These are phyloP conservation scores for Ricordea florida DNA, from an alignment of 92 coral and sea anemone genomes.

Conservation along the genomic window DNA sequence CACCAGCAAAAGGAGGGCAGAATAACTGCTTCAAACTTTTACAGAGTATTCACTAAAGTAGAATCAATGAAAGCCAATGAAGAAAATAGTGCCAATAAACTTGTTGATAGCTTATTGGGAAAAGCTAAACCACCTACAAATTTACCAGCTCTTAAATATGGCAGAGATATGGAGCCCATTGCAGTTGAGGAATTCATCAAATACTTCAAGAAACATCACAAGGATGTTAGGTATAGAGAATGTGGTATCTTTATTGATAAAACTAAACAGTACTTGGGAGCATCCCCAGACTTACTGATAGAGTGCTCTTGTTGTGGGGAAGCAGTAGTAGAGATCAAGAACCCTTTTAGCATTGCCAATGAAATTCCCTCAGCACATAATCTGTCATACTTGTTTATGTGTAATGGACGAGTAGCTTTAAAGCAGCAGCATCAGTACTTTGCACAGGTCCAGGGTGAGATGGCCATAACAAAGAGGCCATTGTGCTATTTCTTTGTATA, in stretches of 20 bases:
- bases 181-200: slow-evolving; percentile 33
- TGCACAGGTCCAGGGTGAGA: slow-evolving; percentile 48
- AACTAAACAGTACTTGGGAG: slow-evolving; percentile 45
- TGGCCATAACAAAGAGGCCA: slow-evolving; percentile 39
- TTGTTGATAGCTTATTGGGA: slow-evolving; percentile 19
- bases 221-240: slow-evolving; percentile 38
- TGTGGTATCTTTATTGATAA: slow-evolving; percentile 54
- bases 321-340: slow-evolving; percentile 47
- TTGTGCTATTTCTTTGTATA: slow-evolving; percentile 36
- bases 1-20: not conserved
- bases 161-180: slow-evolving; percentile 19
- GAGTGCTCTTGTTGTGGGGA: slow-evolving; percentile 52
- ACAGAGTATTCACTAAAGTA: slow-evolving; percentile 17
- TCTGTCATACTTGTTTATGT: slow-evolving; percentile 18
- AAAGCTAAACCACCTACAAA: slow-evolving; percentile 13
- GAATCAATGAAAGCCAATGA: not conserved
- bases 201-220: slow-evolving; percentile 29
- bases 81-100: not conserved
- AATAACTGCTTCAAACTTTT: slow-evolving; percentile 13
- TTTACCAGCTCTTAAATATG: slow-evolving; percentile 40
- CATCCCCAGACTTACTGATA: slow-evolving; percentile 55
- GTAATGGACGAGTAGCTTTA: slow-evolving; percentile 14
- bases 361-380: slow-evolving; percentile 25
- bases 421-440: slow-evolving; percentile 30
- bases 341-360: slow-evolving; percentile 42